Evolutionary conservation across 2,888 invertebrate genomes (phyloP), one percentile per base, ranked within the genome.

Genomic region (Dicyrtomina minuta): DNA sequence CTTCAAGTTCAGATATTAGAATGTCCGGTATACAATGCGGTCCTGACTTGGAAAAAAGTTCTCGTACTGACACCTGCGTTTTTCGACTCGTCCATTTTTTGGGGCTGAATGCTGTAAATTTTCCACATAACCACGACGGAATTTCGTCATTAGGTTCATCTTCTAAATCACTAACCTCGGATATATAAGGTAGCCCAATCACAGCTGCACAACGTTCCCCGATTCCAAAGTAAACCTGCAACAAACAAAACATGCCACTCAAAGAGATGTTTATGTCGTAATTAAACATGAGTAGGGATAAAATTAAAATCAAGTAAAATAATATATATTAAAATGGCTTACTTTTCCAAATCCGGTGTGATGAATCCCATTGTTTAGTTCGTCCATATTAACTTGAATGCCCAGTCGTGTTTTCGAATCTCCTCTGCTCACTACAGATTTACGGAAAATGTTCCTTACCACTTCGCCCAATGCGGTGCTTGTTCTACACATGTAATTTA

Each of bases 1-100:
- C 73, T 66, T 81, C 80, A 49, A 81, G 75, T 72, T 83, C 83
- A 49, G 79, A 78, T 43, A 83, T 82, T 44, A 83, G 79, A 33
- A 82, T 75, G 75, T 83, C 82, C 0, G 81, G 79, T 22, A 75
- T 66, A 33, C 79, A 79, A 62, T 80, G 80, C 20, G 70, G 70
- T 20, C 76, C 72, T 6, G 68, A 68, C 24, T 68, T 71, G 33
- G 72, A 73, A n/a, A 72, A 66, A 5, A 78, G 62, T 22, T 73
- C 71, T 39, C 79, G 70, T 1, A 78, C 75, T 8, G 78, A 78
- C 2, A 80, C 80, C 8, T 73, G 74, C 0, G 79, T 78, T 41
- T 77, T 77, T 44, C 66, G 68, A 10, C 55, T 41, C 1, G 72
- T 58, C 79, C 79, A 80, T 17, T 72, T 62, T 71, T 73, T 74